Conservation (phyloP, 2,888 invertebrate genomes). For the Troides helena region DNA sequence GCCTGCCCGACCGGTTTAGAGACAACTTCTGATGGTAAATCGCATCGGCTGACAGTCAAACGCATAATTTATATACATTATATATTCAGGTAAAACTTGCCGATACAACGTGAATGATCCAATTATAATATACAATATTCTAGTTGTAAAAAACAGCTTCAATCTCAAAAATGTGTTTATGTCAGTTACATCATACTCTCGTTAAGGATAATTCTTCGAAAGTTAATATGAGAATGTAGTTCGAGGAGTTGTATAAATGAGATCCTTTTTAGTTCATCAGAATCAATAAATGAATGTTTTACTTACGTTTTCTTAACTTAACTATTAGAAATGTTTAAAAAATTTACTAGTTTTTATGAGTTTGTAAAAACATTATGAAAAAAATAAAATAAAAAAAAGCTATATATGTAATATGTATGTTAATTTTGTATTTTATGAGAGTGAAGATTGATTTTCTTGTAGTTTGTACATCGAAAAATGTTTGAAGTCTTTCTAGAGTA, state of each 20-base stretch:
- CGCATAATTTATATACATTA: constrained; percentile 45
- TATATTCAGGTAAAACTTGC: constrained; percentile 26
- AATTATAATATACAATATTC: constrained; percentile 6
- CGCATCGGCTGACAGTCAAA: constrained; percentile 67
- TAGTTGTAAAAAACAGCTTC: not conserved
- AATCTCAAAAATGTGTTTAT: not conserved
- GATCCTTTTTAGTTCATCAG: not conserved
- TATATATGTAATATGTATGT: too few species aligned
- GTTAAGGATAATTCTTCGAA: constrained; percentile 2
- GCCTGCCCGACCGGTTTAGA: constrained; percentile 73
- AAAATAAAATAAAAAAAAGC: too few species aligned
- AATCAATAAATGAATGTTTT: not conserved
- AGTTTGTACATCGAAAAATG: too few species aligned
- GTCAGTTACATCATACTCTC: constrained; percentile 6
- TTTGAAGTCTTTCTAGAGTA: not conserved
- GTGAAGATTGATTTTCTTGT: not conserved
- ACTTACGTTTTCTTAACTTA: too few species aligned
- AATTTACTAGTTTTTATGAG: too few species aligned
- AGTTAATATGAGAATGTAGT: not conserved
- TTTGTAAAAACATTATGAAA: too few species aligned
- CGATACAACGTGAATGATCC: constrained; percentile 8
- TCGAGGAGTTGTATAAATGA: not conserved
- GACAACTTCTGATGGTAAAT: constrained; percentile 73
- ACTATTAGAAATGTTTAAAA: too few species aligned
- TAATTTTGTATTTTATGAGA: not conserved